Conservation (phyloP, 1,140 invertebrate genomes). For the Acromyrmex heyeri region DNA sequence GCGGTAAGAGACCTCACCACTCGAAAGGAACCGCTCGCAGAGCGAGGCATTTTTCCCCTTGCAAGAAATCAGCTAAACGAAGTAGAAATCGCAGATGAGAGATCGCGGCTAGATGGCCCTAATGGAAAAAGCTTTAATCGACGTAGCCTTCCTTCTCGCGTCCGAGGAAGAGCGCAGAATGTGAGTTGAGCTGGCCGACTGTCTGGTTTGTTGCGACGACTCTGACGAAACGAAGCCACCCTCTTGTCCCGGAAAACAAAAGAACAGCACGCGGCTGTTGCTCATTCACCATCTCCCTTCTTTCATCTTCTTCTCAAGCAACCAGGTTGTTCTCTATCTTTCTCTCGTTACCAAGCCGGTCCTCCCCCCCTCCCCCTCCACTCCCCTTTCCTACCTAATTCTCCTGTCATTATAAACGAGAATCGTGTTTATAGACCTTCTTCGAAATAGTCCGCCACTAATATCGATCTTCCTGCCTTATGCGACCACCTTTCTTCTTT, state of each 20-base stretch:
- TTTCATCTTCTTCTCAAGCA: slow-evolving; percentile 1
- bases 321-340: neutral
- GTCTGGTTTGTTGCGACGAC: slow-evolving; percentile 51
- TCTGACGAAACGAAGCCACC: slow-evolving; percentile 77
- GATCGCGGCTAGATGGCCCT: slow-evolving; percentile 20
- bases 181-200: neutral
- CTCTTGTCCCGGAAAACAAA: slow-evolving; percentile 81
- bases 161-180: neutral
- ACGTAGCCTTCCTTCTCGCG: slow-evolving; percentile 52
- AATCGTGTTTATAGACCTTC: slow-evolving; percentile 54
- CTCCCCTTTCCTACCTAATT: neutral
- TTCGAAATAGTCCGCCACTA: slow-evolving; percentile 24
- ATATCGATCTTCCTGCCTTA: slow-evolving; percentile 34
- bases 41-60: slow-evolving; percentile 36
- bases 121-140: slow-evolving; percentile 55
- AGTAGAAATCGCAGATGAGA: slow-evolving; percentile 57
- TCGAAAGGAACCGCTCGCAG: slow-evolving; percentile 30
- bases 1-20: neutral
- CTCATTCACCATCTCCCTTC: slow-evolving; percentile 60
- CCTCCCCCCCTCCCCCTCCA: neutral
- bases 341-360: neutral
- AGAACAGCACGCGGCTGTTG: slow-evolving; percentile 78
- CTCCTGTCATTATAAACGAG: slow-evolving; percentile 47
- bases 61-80: slow-evolving; percentile 54
- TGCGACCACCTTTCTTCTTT: neutral